Evolutionary conservation across 2,113 vertebrate genomes (phyloP).

Genomic region (Candoia aspera): DNA sequence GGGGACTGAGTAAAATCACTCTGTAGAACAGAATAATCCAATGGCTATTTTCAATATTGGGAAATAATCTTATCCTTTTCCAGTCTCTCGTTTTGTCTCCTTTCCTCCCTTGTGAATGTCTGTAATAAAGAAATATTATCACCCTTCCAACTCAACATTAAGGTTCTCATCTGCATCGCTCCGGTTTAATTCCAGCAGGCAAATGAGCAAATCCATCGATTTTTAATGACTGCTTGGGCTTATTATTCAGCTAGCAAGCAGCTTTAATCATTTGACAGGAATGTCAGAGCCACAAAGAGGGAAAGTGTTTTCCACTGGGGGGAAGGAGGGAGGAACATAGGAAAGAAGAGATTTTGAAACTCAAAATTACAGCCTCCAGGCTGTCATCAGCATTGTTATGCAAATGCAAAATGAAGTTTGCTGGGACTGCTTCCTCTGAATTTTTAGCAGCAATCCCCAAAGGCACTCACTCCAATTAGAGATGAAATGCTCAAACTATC

Average conservation of each 20-base stretch:
- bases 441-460: conserved; percentile 47
- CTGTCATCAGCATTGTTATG: conserved; percentile 61
- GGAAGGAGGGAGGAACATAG: conserved; percentile 52
- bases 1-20: background rate
- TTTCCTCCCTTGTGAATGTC: background rate
- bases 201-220: conserved; percentile 25
- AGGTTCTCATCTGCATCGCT: conserved; percentile 4
- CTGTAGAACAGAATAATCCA: background rate
- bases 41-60: background rate
- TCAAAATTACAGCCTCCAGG: conserved; percentile 58
- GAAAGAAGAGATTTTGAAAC: conserved; percentile 45
- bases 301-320: conserved; percentile 49
- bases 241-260: conserved; percentile 24
- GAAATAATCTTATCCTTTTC: background rate
- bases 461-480: conserved; percentile 62
- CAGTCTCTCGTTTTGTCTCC: conserved; percentile 14
- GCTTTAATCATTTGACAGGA: conserved; percentile 28
- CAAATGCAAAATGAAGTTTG: conserved; percentile 45
- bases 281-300: conserved; percentile 46
- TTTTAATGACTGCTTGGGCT: conserved; percentile 43
- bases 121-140: conserved; percentile 16
- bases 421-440: conserved; percentile 39
- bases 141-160: background rate
- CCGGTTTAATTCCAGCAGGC: conserved; percentile 15
- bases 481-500: conserved; percentile 48